phyloP scores from a whole-genome alignment of 2,888 invertebrate genomes.

The Lasioglossum villosulum region DNA sequence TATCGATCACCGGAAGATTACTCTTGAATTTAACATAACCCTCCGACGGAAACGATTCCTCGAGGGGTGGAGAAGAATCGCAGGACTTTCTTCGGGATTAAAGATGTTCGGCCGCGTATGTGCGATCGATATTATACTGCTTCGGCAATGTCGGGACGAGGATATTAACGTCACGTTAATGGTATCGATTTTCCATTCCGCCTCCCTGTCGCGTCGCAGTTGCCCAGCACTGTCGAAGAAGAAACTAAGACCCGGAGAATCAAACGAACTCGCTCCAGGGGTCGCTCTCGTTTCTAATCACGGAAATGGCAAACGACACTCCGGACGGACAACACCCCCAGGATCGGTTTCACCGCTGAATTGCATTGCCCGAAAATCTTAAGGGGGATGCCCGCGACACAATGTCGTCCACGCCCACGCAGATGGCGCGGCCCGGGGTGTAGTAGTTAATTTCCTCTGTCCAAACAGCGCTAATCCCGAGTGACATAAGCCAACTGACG shows the following conservation, averaged over 20 bases:
- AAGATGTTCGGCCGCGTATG: background rate
- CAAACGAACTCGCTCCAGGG: slow-evolving; percentile 52
- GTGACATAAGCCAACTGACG: slow-evolving; percentile 84
- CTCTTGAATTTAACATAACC: slow-evolving; percentile 33
- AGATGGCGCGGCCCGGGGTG: slow-evolving; percentile 75
- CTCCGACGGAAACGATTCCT: background rate
- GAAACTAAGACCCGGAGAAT: slow-evolving; percentile 42
- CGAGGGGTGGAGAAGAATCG: background rate
- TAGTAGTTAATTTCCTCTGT: slow-evolving; percentile 84
- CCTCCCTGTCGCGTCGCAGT: background rate
- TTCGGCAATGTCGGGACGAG: slow-evolving; percentile 4
- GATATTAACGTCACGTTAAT: slow-evolving; percentile 48
- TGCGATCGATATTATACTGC: background rate
- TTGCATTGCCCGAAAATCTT: slow-evolving; percentile 73
- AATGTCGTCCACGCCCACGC: slow-evolving; percentile 79
- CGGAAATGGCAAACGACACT: slow-evolving; percentile 71
- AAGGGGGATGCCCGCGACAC: slow-evolving; percentile 75
- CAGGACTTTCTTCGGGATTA: background rate
- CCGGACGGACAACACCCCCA: slow-evolving; percentile 54
- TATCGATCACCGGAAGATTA: slow-evolving; percentile 16
- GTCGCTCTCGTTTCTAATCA: slow-evolving; percentile 65
- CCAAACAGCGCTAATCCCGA: slow-evolving; percentile 83
- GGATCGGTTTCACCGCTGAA: slow-evolving; percentile 74
- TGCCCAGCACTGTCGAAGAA: slow-evolving; percentile 33
- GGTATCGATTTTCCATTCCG: slow-evolving; percentile 45